Evolutionary conservation across 2,797 vertebrate species (phyloP).

Genomic region (Myripristis murdjan): DNA sequence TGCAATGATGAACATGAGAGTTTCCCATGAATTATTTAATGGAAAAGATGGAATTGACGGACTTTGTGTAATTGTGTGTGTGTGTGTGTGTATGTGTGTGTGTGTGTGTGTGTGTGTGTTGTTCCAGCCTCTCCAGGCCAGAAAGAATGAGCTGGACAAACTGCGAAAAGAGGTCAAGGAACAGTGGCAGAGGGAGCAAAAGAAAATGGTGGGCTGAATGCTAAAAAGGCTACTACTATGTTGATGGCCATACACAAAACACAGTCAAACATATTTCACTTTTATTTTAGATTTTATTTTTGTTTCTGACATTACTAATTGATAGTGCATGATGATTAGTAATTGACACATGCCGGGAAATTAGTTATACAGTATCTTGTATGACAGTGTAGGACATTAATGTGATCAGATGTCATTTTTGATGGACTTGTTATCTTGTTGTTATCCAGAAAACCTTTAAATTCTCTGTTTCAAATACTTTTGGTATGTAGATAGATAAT

Average conservation of each 20-base stretch:
- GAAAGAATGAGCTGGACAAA: conserved; percentile 96
- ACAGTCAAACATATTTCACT: not conserved
- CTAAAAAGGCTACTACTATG: conserved; percentile 14
- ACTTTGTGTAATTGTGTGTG: not conserved
- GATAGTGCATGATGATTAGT: no score
- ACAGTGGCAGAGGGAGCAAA: conserved; percentile 97
- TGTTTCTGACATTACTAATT: no score
- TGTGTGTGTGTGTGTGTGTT: conserved; percentile 20
- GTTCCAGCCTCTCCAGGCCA: conserved; percentile 91
- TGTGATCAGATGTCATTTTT: no score
- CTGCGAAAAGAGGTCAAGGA: conserved; percentile 98
- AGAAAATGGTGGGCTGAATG: conserved; percentile 92
- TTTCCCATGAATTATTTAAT: not conserved
- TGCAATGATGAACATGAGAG: not conserved
- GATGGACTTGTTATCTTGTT: no score
- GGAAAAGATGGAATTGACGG: conserved; percentile 17
- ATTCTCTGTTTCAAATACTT: no score
- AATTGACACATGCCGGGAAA: no score
- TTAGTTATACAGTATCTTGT: no score
- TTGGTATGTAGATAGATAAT: no score
- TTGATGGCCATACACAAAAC: conserved; percentile 15
- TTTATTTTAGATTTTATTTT: no score
- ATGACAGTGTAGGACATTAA: no score
- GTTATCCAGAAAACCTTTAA: no score
- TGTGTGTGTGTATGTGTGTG: not conserved